Base-by-base conservation (phyloP, 1,140 invertebrate genomes). In the Eufriesea mexicana region DNA sequence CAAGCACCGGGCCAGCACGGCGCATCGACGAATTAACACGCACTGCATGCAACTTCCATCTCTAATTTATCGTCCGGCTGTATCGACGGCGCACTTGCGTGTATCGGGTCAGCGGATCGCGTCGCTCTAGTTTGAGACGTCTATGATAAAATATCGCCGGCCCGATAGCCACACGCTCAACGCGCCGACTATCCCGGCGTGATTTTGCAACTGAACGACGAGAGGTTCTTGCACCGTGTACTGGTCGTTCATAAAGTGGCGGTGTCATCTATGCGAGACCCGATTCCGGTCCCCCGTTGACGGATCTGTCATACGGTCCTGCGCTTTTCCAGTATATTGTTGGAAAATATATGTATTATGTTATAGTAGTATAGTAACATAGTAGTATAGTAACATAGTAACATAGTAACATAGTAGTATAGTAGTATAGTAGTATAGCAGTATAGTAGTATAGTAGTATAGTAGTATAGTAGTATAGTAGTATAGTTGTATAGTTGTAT, bases 1-100 rank as follows among this genome's bases (percentile, higher is more conserved):
- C 83, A 76, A 73, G 45, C n/a, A 51, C 57, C 51, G 51, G 51
- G 73, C 84, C 71, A 47, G 49, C 51, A 0, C 9, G 42, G 18
- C 2, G 59, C 23, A 49, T 23, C 61, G 35, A 80, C 70, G 70
- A 66, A 80, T 80, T 80, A 74, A 80, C 59, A 72, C 79, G 67
- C 67, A 45, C 57, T 18, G 25, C 14, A 49, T 25, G 77, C 12
- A 42, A 16, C 70, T 14, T 9, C 16, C 8, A 16, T 73, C 42
- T 73, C n/a, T 45, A 74, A 80, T 80, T 80, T 80, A 80, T 80
- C 20, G 79, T 66, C 70, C 47, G 2, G 7, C 35, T 14, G 68
- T 54, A 55, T 49, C 62, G 28, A 20, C 18, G 73, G 28, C n/a
- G 18, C 73, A 49, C 25, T 49, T 16, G 73, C 73, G 20, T 42